These are phyloP conservation scores for Neria commutata DNA, from an alignment of 2,888 invertebrate genomes.

Conservation along the genomic window DNA sequence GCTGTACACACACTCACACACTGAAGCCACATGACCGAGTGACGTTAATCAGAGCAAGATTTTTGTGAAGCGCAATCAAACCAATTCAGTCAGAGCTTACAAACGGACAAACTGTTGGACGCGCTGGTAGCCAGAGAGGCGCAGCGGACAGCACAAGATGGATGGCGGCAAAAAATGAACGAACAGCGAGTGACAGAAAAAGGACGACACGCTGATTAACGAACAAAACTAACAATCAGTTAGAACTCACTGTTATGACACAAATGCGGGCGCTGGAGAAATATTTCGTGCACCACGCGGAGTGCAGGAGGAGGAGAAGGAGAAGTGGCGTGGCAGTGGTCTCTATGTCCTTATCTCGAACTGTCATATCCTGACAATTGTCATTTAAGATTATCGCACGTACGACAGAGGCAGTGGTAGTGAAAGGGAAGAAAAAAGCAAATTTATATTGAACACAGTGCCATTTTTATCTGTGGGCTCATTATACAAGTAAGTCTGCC, in stretches of 20 bases:
- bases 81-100: no score
- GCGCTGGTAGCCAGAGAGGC: neutral
- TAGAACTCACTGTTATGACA: no score
- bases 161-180: neutral
- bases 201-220: neutral
- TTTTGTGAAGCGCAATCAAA: no score
- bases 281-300: neutral
- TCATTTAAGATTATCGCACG: neutral
- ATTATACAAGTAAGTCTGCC: no score
- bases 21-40: neutral
- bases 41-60: conserved; percentile 8
- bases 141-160: neutral
- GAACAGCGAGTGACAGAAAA: neutral
- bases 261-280: neutral
- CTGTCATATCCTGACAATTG: neutral
- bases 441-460: neutral
- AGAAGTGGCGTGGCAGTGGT: no score
- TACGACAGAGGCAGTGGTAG: neutral
- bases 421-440: neutral
- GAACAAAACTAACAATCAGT: no score
- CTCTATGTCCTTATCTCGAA: no score
- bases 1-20: neutral
- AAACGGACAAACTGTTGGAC: no score
- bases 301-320: neutral
- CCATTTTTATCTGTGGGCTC: no score